Evolutionary conservation across 1,140 invertebrate genomes (phyloP), one percentile per base, ranked within the genome.

Genomic region (Drosophila nasuta): DNA sequence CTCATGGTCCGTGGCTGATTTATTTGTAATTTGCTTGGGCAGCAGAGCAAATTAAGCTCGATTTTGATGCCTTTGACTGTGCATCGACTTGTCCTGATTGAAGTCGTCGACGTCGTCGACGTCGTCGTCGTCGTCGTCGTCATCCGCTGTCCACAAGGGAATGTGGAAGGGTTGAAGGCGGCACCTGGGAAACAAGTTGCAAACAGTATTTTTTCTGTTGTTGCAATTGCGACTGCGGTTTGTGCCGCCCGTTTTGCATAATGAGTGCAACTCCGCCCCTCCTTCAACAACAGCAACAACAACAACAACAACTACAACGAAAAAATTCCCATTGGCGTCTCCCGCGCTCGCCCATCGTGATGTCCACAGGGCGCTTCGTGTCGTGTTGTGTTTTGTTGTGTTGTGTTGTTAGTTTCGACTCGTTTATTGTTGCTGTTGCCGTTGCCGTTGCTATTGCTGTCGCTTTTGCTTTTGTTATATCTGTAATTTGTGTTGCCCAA

Each of bases 331-430:
- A 74, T 56, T 74, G 71, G 71, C 60, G 54, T 67, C 70, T 74
- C 63, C 75, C 57, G 71, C 62, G 68, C 54, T 80, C 62, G 1
- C 7, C 59, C 81, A 83, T 65, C 86, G 86, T 90, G 86, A 90
- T 90, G 86, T 86, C 86, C 86, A 80, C 86, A 86, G 86, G 86
- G 86, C 79, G 86, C 81, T 90, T 89, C 76, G 79, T 82, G 82
- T 87, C 76, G 82, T 82, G 82, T 81, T 59, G 74, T 74, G 71
- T 81, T 56, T 52, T 76, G 77, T 78, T 66, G 20, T 25, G 20
- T 25, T 25, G 20, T 25, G 13, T 58, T 51, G 28, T 57, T 58
- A 33, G 43, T 41, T 59, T 46, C 51, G 71, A 74, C 65, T 63
- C 46, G 65, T 65, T 76, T 70, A 67, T 69, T 77, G 74, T 60